phyloP scores from a whole-genome alignment of 2,888 invertebrate species.

The Shargacucullia verbasci region DNA sequence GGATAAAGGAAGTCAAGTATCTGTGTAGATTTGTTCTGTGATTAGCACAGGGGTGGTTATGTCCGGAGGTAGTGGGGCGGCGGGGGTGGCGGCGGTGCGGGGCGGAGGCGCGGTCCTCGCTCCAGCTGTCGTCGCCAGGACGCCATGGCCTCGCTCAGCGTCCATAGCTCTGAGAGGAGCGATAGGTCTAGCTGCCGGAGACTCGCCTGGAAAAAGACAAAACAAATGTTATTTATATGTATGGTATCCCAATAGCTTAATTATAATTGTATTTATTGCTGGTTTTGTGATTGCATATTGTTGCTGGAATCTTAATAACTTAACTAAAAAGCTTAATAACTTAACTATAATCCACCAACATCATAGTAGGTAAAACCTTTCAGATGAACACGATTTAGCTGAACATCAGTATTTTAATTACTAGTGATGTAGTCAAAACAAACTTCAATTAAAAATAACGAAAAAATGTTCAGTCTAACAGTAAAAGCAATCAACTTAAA shows the following conservation, averaged over 20 bases:
- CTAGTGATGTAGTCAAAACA: background rate
- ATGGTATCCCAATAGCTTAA: background rate
- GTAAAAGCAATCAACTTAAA: constrained; percentile 43
- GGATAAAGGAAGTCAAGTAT: constrained; percentile 14
- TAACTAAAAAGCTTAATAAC: no score
- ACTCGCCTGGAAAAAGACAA: constrained; percentile 92
- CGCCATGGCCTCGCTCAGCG: constrained; percentile 97
- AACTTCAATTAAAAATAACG: constrained; percentile 5
- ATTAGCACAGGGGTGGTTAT: constrained; percentile 50
- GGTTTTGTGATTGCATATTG: no score
- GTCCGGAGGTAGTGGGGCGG: constrained; percentile 85
- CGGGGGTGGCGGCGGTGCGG: constrained; percentile 85
- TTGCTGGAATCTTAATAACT: no score
- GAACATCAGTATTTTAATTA: no score
- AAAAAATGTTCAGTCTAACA: constrained; percentile 27
- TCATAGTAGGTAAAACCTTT: no score
- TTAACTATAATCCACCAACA: no score
- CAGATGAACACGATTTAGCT: no score
- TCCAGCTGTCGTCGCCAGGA: constrained; percentile 91
- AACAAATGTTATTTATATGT: constrained; percentile 16
- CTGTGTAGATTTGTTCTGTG: constrained; percentile 2
- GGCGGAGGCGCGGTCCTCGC: constrained; percentile 85
- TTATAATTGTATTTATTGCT: background rate
- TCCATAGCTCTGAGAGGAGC: constrained; percentile 96
- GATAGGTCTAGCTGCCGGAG: constrained; percentile 96